phyloP scores from a whole-genome alignment of 2,888 invertebrate species.

The Mantis religiosa region DNA sequence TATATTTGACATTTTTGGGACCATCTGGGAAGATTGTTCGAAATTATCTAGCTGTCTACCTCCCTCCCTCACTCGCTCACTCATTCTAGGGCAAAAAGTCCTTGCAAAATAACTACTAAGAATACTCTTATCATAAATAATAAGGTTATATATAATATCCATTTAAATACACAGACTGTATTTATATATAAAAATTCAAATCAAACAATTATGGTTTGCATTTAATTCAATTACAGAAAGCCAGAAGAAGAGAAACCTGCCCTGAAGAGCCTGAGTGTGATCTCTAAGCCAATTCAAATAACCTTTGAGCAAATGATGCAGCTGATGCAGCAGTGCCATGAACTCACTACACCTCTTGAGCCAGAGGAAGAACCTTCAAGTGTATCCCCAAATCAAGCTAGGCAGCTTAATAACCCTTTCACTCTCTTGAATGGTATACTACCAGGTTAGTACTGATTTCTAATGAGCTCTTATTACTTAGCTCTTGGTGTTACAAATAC shows the following conservation, averaged over 20 bases:
- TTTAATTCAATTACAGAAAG: slow-evolving; percentile 53
- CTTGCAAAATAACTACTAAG: too few relatives aligned
- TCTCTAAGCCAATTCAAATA: slow-evolving; percentile 61
- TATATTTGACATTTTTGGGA: too few relatives aligned
- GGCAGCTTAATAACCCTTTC: slow-evolving; percentile 18
- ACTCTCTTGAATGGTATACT: slow-evolving; percentile 74
- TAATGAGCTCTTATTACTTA: neutral
- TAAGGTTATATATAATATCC: too few relatives aligned
- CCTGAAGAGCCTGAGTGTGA: slow-evolving; percentile 57
- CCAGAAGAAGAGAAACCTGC: slow-evolving; percentile 63
- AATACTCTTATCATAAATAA: too few relatives aligned
- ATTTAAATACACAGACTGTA: too few relatives aligned
- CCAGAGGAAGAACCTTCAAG: neutral
- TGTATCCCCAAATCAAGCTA: neutral
- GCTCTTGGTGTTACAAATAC: too few relatives aligned
- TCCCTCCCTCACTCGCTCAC: too few relatives aligned
- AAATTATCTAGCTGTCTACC: too few relatives aligned
- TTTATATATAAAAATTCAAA: too few relatives aligned
- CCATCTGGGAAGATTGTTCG: too few relatives aligned
- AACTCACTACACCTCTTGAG: slow-evolving; percentile 46
- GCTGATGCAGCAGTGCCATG: slow-evolving; percentile 76
- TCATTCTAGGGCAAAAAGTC: too few relatives aligned
- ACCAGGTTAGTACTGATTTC: slow-evolving; percentile 58
- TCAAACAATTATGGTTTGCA: too few relatives aligned
- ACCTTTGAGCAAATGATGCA: slow-evolving; percentile 71